Evolutionary conservation across 2,113 vertebrate species (phyloP).

Genomic region (Megaceryle maxima): DNA sequence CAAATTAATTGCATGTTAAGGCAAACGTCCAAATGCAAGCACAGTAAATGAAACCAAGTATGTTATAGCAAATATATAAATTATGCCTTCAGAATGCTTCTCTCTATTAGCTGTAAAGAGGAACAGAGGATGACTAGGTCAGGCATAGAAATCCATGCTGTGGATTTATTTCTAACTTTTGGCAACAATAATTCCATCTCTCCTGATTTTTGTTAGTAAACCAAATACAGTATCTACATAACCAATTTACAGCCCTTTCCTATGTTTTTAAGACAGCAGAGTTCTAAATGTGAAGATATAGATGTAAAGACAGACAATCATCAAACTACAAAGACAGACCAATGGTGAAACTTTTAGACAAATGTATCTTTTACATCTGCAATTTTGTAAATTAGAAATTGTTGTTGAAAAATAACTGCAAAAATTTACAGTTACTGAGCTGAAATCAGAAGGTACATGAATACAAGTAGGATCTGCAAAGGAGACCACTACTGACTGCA

Average conservation of each 20-base stretch:
- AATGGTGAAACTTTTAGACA: not conserved
- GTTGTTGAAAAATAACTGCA: not conserved
- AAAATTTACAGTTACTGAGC: not conserved
- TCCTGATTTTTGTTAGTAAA: not conserved
- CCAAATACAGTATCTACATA: not conserved
- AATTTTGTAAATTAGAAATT: not conserved
- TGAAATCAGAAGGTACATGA: not conserved
- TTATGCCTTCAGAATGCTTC: not conserved
- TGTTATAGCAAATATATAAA: not conserved
- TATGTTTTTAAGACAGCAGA: slow-evolving; percentile 15
- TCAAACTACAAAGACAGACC: slow-evolving; percentile 2
- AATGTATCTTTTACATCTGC: slow-evolving; percentile 57
- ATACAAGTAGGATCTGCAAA: not conserved
- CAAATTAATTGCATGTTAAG: not conserved
- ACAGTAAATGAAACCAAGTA: not conserved
- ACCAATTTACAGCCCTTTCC: not conserved
- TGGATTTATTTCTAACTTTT: not conserved
- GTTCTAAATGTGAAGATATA: not conserved
- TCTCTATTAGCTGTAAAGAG: not conserved
- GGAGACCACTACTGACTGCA: not conserved
- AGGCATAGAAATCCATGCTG: not conserved
- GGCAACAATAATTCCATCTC: not conserved
- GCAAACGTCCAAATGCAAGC: not conserved
- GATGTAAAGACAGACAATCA: slow-evolving; percentile 33
- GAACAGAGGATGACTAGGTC: not conserved